Conservation (phyloP, 2,113 vertebrate genomes). For the Pluvialis apricaria region DNA sequence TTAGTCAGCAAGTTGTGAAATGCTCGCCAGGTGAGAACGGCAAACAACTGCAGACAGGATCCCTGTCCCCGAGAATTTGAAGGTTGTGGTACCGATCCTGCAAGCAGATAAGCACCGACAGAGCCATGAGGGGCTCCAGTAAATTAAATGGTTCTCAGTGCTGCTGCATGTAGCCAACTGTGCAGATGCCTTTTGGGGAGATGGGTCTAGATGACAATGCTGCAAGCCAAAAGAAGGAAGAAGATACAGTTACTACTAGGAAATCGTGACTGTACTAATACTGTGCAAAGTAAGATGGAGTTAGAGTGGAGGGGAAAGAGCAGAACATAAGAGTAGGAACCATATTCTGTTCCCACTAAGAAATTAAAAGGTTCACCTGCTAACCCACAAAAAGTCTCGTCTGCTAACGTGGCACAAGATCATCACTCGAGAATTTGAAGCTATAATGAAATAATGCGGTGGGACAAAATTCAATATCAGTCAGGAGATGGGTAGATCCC, state of each 20-base stretch:
- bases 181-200: neutral
- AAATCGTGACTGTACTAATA: neutral
- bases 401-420: neutral
- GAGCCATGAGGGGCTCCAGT: neutral
- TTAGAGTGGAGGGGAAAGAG: neutral
- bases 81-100: neutral
- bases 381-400: neutral
- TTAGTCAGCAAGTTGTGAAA: conserved; percentile 13
- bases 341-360: neutral
- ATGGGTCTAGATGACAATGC: neutral
- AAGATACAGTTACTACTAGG: neutral
- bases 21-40: conserved; percentile 13
- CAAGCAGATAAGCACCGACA: neutral
- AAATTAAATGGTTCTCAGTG: neutral
- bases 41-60: neutral
- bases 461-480: neutral
- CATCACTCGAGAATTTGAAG: neutral
- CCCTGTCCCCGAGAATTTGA: neutral
- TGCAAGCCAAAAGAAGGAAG: neutral
- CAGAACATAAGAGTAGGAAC: neutral
- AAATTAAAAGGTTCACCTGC: neutral
- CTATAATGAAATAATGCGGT: neutral
- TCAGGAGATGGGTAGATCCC: neutral
- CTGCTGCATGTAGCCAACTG: neutral
- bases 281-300: neutral